These are phyloP conservation scores for Oscheius sp. DNA, from an alignment of 2,888 invertebrate species.

Conservation along the genomic window DNA sequence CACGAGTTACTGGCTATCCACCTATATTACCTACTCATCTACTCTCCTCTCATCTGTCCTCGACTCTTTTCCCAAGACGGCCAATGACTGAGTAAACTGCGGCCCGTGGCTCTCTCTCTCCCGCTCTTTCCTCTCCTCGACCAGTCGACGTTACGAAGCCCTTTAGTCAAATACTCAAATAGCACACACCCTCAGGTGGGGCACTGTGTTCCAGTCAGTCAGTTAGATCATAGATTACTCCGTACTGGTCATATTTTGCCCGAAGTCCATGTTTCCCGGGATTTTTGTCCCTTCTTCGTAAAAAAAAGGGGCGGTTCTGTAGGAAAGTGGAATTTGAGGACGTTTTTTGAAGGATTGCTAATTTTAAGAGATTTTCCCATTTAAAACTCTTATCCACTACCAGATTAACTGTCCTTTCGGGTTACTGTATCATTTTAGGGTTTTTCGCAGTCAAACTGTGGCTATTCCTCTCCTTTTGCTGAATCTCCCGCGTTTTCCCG, in stretches of 20 bases:
- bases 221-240: neutral
- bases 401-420: too few relatives aligned
- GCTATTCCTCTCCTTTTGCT: neutral
- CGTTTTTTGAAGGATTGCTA: too few relatives aligned
- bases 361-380: too few relatives aligned
- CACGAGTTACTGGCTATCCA: neutral
- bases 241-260: neutral
- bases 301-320: too few relatives aligned
- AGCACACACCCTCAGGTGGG: constrained; percentile 20
- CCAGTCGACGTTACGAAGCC: constrained; percentile 35
- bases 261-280: too few relatives aligned
- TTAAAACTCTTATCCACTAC: too few relatives aligned
- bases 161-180: constrained; percentile 32
- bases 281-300: neutral
- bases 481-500: neutral
- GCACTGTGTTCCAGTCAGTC: constrained; percentile 11
- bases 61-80: constrained; percentile 36
- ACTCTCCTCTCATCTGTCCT: neutral
- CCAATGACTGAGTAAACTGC: constrained; percentile 37
- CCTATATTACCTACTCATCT: neutral
- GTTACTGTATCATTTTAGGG: too few relatives aligned
- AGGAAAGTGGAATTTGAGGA: too few relatives aligned
- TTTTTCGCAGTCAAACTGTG: neutral
- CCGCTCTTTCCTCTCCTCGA: constrained; percentile 25
- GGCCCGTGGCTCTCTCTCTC: neutral